Percentiles rank a stretch among this genome's conserved stretches.
Evolutionary conservation across 2,888 invertebrate species (phyloP).

Genomic region (Aethes cnicana): DNA sequence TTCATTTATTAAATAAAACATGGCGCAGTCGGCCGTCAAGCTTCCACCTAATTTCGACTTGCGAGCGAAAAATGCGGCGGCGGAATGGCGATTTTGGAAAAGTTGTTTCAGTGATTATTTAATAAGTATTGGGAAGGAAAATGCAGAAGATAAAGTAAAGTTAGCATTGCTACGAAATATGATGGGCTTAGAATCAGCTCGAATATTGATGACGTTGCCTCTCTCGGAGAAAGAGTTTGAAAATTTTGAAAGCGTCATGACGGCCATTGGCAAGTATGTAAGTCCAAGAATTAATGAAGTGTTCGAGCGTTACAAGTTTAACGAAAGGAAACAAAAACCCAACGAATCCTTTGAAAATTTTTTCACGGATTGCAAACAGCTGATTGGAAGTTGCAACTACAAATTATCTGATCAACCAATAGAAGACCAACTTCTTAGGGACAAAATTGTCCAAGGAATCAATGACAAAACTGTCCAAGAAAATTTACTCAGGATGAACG

Average conservation of each 20-base stretch:
- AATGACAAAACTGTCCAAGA: constrained; percentile 7
- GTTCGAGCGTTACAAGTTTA: constrained; percentile 3
- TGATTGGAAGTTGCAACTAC: background rate
- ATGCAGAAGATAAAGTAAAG: too few species aligned
- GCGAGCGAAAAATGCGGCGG: background rate
- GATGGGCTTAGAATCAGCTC: too few species aligned
- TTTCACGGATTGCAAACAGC: background rate
- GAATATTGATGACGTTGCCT: too few species aligned
- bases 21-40: background rate
- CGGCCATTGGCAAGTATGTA: background rate
- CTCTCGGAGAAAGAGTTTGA: too few species aligned
- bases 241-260: background rate
- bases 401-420: background rate
- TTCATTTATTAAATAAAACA: constrained; percentile 2
- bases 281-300: background rate
- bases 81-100: too few species aligned
- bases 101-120: too few species aligned
- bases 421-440: constrained; percentile 6
- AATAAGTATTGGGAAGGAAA: too few species aligned
- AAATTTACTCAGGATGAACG: background rate
- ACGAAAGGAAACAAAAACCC: background rate
- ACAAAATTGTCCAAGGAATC: constrained; percentile 11
- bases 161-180: too few species aligned
- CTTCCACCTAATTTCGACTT: constrained; percentile 1
- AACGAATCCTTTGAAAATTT: constrained; percentile 4